Conservation (phyloP, 2,113 vertebrate species). For the Halcyon malimbica region DNA sequence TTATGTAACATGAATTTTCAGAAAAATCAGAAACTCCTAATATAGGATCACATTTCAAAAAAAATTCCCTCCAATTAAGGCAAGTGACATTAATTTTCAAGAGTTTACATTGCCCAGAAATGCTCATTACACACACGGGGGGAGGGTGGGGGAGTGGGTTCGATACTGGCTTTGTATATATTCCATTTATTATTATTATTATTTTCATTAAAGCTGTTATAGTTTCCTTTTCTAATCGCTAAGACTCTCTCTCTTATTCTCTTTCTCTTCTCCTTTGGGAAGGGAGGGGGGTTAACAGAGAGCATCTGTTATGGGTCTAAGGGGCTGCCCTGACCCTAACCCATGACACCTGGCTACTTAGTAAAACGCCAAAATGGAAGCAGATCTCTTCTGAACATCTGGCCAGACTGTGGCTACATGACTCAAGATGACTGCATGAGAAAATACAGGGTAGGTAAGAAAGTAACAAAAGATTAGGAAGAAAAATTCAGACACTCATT, state of each 20-base stretch:
- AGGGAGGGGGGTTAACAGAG: too few relatives aligned
- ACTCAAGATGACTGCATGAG: constrained; percentile 58
- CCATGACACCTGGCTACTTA: not conserved
- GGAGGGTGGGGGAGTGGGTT: too few relatives aligned
- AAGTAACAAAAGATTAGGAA: constrained; percentile 8
- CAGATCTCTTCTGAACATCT: constrained; percentile 5
- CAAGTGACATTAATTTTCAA: not conserved
- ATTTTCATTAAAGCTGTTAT: too few relatives aligned
- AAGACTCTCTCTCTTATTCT: too few relatives aligned
- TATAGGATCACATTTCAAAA: not conserved
- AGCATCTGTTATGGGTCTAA: too few relatives aligned
- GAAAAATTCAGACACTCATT: constrained; percentile 31
- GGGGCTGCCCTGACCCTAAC: too few relatives aligned
- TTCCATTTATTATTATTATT: too few relatives aligned
- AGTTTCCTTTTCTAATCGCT: too few relatives aligned
- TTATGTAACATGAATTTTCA: not conserved
- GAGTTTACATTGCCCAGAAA: not conserved
- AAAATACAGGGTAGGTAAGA: constrained; percentile 23
- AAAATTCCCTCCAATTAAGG: not conserved
- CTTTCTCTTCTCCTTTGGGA: too few relatives aligned
- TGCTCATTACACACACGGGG: not conserved
- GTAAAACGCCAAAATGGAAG: not conserved
- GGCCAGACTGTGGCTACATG: constrained; percentile 56
- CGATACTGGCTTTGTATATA: too few relatives aligned
- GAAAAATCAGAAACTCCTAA: not conserved